These are phyloP conservation scores for Helobdella robusta DNA, from an alignment of 2,888 invertebrate species.

Conservation along the genomic window DNA sequence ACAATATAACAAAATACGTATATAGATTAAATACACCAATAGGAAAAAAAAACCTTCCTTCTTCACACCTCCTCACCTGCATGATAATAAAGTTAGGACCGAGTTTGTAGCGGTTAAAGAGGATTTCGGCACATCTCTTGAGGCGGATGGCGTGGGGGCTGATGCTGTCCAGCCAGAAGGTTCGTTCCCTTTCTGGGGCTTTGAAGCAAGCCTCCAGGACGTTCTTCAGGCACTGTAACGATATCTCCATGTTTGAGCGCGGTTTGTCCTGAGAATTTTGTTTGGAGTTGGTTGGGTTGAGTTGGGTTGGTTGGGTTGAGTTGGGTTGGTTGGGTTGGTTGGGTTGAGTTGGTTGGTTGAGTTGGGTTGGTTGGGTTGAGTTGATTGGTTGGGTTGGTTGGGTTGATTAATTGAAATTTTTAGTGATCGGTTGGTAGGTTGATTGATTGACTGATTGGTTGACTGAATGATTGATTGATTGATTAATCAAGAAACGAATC, in stretches of 20 bases:
- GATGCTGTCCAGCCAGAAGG: conserved; percentile 62
- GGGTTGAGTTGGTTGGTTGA: too few species aligned
- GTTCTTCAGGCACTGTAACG: conserved; percentile 73
- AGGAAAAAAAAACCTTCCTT: neutral
- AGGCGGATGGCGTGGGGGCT: conserved; percentile 71
- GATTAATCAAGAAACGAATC: too few species aligned
- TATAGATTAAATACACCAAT: neutral
- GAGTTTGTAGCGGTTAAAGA: conserved; percentile 61
- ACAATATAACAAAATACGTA: neutral
- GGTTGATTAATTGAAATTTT: too few species aligned
- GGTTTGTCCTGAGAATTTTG: conserved; percentile 69
- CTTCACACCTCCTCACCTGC: conserved; percentile 40
- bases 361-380: too few species aligned
- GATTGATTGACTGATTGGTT: too few species aligned
- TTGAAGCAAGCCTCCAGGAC: conserved; percentile 76
- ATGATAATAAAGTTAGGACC: conserved; percentile 56
- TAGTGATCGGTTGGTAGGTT: too few species aligned
- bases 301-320: too few species aligned
- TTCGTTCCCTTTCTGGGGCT: conserved; percentile 1
- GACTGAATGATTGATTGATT: too few species aligned
- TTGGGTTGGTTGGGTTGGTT: too few species aligned
- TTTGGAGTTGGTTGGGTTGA: too few species aligned
- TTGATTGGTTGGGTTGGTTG: too few species aligned
- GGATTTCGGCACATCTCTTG: conserved; percentile 49
- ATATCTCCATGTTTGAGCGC: conserved; percentile 73